Conservation (phyloP, 2,113 vertebrate genomes). For the Chaetorhynchus papuensis region DNA sequence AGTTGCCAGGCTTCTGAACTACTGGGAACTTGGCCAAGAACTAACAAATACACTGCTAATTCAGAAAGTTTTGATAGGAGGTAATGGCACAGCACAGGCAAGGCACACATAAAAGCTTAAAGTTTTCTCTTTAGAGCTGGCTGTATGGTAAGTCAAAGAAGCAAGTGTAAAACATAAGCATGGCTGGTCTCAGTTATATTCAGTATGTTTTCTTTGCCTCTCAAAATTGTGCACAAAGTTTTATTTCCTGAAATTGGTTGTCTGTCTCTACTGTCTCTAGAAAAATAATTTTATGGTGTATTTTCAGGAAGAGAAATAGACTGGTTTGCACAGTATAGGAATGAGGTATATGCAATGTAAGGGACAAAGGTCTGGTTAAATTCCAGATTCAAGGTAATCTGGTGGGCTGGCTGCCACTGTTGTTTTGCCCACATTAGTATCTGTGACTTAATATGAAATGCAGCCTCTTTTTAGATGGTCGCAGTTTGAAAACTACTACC, state of each 20-base stretch:
- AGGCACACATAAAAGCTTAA: background rate
- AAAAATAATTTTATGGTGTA: background rate
- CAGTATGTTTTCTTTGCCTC: background rate
- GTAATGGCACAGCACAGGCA: background rate
- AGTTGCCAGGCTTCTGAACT: background rate
- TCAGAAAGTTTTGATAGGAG: background rate
- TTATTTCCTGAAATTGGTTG: background rate
- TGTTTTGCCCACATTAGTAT: background rate
- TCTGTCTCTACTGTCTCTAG: background rate
- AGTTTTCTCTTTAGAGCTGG: background rate
- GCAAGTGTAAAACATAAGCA: background rate
- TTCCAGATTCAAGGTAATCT: background rate
- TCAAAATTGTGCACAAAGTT: background rate
- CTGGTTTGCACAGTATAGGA: background rate
- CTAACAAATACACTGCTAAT: background rate
- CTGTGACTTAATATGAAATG: background rate
- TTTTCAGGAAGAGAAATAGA: background rate
- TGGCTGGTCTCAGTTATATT: background rate
- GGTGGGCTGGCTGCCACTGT: background rate
- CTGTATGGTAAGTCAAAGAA: background rate
- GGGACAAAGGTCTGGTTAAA: background rate
- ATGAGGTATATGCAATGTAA: background rate
- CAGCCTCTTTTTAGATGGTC: background rate
- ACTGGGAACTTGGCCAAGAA: background rate
- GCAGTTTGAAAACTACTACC: background rate